Conservation (phyloP, 2,113 vertebrate genomes). For the Salvelinus namaycush region DNA sequence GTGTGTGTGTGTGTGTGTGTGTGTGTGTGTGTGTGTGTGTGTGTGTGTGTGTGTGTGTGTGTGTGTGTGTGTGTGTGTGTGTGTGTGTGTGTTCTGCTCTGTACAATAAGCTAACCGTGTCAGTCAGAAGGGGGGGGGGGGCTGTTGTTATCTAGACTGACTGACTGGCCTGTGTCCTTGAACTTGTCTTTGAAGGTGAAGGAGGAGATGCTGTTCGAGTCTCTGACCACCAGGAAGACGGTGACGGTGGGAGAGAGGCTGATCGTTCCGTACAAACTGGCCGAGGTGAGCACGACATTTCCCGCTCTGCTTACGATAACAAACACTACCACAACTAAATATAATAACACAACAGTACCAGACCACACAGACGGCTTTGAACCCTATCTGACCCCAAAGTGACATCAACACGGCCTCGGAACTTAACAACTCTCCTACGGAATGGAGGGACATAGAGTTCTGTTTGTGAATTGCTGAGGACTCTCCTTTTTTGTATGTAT, state of each 20-base stretch:
- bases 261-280: constrained; percentile 84
- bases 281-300: constrained; percentile 75
- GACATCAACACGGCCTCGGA: background rate
- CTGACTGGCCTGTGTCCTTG: background rate
- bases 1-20: constrained; percentile 10
- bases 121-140: no score
- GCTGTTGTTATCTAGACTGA: no score
- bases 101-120: no score
- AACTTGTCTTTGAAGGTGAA: constrained; percentile 74
- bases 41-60: constrained; percentile 11
- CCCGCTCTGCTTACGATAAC: background rate
- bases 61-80: constrained; percentile 1
- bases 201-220: constrained; percentile 89
- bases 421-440: background rate
- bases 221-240: constrained; percentile 86
- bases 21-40: constrained; percentile 13
- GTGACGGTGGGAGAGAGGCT: constrained; percentile 89
- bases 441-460: background rate
- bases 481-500: background rate
- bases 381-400: background rate
- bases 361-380: background rate
- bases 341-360: background rate
- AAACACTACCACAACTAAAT: background rate
- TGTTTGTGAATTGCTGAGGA: background rate
- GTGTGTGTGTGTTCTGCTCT: constrained; percentile 1